phyloP scores from a whole-genome alignment of 2,113 vertebrate genomes.

The Aleadryas rufinucha region DNA sequence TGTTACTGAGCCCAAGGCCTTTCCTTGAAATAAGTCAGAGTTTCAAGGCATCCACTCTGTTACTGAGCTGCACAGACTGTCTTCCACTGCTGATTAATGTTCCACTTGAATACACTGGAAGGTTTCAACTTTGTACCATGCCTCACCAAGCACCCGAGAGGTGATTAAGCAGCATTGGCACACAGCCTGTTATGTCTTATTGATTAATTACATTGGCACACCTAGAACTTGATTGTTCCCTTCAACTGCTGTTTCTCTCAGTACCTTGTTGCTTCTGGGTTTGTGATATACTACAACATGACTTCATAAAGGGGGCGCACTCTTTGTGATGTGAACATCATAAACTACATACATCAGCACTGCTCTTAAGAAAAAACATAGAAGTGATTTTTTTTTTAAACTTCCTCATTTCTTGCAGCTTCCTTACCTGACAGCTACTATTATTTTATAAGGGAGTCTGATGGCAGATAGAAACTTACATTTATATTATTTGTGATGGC shows the following conservation, averaged over 20 bases:
- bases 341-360: background rate
- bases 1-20: rapidly evolving
- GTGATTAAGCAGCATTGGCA: background rate
- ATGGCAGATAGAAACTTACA: background rate
- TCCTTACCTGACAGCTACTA: constrained; percentile 1
- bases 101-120: background rate
- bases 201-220: background rate
- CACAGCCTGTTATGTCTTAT: background rate
- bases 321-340: background rate
- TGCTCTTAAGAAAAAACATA: background rate
- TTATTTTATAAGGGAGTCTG: constrained; percentile 2
- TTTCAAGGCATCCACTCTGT: background rate
- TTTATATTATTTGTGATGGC: constrained; percentile 29
- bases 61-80: background rate
- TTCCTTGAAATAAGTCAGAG: background rate
- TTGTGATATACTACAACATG: background rate
- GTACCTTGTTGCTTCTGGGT: background rate
- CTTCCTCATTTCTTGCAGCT: background rate
- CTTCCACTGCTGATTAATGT: background rate
- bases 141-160: background rate
- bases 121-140: background rate
- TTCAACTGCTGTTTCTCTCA: background rate
- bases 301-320: background rate
- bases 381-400: background rate
- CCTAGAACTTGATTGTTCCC: background rate